A percentile compares a stretch with the other conserved stretches of the same genome.
Conservation (phyloP, 2,888 invertebrate species). For the Petrolisthes manimaculis region DNA sequence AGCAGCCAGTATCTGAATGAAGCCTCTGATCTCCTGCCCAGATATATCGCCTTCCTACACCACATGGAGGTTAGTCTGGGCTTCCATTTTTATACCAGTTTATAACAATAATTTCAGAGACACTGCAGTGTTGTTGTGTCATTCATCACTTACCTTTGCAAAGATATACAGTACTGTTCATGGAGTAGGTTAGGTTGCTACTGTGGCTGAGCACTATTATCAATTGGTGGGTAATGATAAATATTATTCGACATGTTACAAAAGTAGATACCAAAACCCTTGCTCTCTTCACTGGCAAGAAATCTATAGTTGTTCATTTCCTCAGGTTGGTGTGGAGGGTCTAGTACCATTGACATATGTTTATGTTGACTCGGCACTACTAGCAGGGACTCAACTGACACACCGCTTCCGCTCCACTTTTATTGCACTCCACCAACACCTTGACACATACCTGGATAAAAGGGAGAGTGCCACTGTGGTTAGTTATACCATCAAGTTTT, state of each 20-base stretch:
- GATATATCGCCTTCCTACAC: constrained; percentile 40
- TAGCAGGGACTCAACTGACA: constrained; percentile 74
- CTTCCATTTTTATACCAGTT: neutral
- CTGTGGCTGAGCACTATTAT: too few species aligned
- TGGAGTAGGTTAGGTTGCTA: too few species aligned
- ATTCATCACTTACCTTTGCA: too few species aligned
- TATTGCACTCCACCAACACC: constrained; percentile 83
- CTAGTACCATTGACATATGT: constrained; percentile 80
- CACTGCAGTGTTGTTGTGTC: too few species aligned
- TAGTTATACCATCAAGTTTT: constrained; percentile 65
- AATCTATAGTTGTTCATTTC: too few species aligned
- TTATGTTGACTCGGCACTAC: constrained; percentile 85
- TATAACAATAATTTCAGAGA: too few species aligned
- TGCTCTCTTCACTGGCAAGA: too few species aligned
- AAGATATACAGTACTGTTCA: too few species aligned
- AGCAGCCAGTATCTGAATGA: constrained; percentile 49
- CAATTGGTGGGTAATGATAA: too few species aligned
- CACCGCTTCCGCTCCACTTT: constrained; percentile 71
- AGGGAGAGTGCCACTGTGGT: constrained; percentile 83
- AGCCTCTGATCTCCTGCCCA: constrained; percentile 34
- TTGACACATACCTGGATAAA: constrained; percentile 93
- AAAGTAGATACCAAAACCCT: too few species aligned
- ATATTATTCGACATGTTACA: too few species aligned
- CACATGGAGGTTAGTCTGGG: constrained; percentile 49
- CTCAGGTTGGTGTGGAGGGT: constrained; percentile 71